phyloP scores from a whole-genome alignment of 2,888 invertebrate species.

The Pseudanteris insignis region DNA sequence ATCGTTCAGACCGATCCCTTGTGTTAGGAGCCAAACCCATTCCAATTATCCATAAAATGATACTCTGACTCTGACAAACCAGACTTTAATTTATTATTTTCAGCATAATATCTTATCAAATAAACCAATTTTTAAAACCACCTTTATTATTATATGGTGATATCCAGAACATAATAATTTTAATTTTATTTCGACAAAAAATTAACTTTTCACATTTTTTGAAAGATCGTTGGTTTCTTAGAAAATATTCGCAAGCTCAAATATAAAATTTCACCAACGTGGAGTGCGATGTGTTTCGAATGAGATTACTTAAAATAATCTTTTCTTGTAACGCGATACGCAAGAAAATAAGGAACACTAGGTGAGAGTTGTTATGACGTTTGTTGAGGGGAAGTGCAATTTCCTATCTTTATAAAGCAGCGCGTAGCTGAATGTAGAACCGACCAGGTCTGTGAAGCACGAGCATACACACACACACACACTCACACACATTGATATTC shows the following conservation, averaged over 20 bases:
- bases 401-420: slow-evolving; percentile 51
- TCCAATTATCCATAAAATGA: too few relatives aligned
- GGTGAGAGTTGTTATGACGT: slow-evolving; percentile 37
- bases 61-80: too few relatives aligned
- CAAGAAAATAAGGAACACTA: slow-evolving; percentile 18
- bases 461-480: slow-evolving; percentile 34
- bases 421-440: too few relatives aligned
- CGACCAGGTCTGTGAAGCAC: too few relatives aligned
- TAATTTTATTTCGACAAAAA: not conserved
- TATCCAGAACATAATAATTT: too few relatives aligned
- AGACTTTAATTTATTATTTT: too few relatives aligned
- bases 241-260: slow-evolving; percentile 1
- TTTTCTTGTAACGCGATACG: slow-evolving; percentile 13
- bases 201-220: not conserved
- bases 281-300: slow-evolving; percentile 5
- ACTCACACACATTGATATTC: too few relatives aligned
- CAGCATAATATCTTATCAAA: too few relatives aligned
- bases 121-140: too few relatives aligned
- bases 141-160: too few relatives aligned
- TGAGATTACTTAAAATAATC: slow-evolving; percentile 15
- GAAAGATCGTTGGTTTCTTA: not conserved
- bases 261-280: not conserved
- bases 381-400: slow-evolving; percentile 49
- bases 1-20: too few relatives aligned
- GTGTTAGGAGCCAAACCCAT: too few relatives aligned